A percentile compares a stretch with the other conserved stretches of the same genome.
phyloP scores from a whole-genome alignment of 2,888 invertebrate species.

The Agelastica alni region DNA sequence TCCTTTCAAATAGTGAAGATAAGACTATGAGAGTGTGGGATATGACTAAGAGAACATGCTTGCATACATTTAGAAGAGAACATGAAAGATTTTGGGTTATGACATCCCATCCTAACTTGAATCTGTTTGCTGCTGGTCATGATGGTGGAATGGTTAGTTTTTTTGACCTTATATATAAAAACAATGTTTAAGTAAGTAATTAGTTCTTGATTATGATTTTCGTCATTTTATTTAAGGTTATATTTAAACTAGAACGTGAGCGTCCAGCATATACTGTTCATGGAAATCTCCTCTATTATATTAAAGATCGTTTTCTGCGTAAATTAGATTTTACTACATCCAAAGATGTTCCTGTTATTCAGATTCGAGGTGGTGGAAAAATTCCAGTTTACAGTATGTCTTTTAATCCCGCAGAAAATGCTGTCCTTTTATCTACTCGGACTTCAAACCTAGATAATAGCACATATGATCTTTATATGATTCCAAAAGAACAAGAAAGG shows the following conservation, averaged over 20 bases:
- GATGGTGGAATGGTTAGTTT: slow-evolving; percentile 95
- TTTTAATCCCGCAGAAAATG: slow-evolving; percentile 96
- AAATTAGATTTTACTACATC: slow-evolving; percentile 92
- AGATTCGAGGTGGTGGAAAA: slow-evolving; percentile 80
- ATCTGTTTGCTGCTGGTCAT: slow-evolving; percentile 99
- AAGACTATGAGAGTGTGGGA: slow-evolving; percentile 99
- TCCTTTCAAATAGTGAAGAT: slow-evolving; percentile 97
- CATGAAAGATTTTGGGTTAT: slow-evolving; percentile 98
- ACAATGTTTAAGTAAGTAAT: not conserved
- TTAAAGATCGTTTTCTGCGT: slow-evolving; percentile 90
- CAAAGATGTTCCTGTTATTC: slow-evolving; percentile 92
- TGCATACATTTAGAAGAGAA: slow-evolving; percentile 92
- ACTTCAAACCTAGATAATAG: slow-evolving; percentile 84
- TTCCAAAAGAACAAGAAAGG: slow-evolving; percentile 73
- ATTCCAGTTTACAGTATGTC: slow-evolving; percentile 83
- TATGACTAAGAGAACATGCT: slow-evolving; percentile 90
- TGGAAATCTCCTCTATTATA: slow-evolving; percentile 91
- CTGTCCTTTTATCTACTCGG: slow-evolving; percentile 85
- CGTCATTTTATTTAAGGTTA: slow-evolving; percentile 54
- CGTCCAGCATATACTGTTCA: slow-evolving; percentile 94
- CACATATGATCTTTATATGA: slow-evolving; percentile 90
- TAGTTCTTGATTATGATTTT: not conserved
- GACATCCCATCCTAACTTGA: slow-evolving; percentile 90
- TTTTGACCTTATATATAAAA: too few species aligned
- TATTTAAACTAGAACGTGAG: slow-evolving; percentile 91